phyloP scores from a whole-genome alignment of 2,888 invertebrate species.

The Oxystoma pomonae region DNA sequence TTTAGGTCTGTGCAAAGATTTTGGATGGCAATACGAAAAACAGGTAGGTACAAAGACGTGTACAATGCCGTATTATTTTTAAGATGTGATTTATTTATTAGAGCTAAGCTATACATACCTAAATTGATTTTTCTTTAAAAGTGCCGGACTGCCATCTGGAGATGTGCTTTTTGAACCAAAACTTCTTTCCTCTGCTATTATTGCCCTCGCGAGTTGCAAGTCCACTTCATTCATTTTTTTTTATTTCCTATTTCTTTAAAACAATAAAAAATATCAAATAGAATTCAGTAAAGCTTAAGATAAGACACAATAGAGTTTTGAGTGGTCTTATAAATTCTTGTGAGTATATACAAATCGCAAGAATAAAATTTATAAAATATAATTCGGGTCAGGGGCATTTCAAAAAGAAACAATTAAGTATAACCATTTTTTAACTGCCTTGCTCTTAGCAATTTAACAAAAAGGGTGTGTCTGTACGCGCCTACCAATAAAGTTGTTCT shows the following conservation, averaged over 20 bases:
- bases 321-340: background rate
- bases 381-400: background rate
- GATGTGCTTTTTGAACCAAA: constrained; percentile 51
- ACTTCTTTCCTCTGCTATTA: constrained; percentile 55
- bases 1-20: too few relatives aligned
- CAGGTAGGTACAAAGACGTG: too few relatives aligned
- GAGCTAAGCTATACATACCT: constrained; percentile 28
- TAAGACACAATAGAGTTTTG: too few relatives aligned
- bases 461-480: background rate
- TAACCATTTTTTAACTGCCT: background rate
- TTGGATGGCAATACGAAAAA: too few relatives aligned
- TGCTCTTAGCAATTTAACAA: background rate
- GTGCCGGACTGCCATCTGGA: constrained; percentile 58
- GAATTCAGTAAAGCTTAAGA: too few relatives aligned
- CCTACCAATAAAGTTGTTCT: too few relatives aligned
- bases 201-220: constrained; percentile 66
- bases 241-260: too few relatives aligned
- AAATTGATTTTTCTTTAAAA: constrained; percentile 53
- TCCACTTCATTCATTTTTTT: constrained; percentile 67
- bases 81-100: background rate
- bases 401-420: background rate
- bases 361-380: background rate
- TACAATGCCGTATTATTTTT: background rate
- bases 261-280: background rate
- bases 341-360: background rate